Conservation (phyloP, 2,113 vertebrate genomes). For the Illadopsis cleaveri region DNA sequence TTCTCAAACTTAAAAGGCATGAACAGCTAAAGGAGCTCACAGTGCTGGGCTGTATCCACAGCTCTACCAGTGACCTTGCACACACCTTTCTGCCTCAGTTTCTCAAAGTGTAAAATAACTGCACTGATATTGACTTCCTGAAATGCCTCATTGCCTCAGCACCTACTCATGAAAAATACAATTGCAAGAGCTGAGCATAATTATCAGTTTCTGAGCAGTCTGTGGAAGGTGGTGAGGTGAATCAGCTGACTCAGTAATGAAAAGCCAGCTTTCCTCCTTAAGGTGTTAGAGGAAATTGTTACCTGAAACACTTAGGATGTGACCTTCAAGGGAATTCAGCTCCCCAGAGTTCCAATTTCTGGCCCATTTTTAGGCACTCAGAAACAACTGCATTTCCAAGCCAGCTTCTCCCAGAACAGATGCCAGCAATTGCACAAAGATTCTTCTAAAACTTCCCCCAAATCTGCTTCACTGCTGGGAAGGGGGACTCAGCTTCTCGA, state of each 20-base stretch:
- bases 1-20: background rate
- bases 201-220: background rate
- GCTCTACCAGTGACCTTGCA: background rate
- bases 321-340: conserved; percentile 7
- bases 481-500: fast-evolving
- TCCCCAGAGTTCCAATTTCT: background rate
- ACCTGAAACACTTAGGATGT: background rate
- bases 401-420: fast-evolving
- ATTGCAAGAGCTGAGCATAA: background rate
- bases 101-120: background rate
- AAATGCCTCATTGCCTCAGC: conserved; percentile 7
- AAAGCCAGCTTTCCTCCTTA: conserved; percentile 31
- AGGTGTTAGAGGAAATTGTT: background rate
- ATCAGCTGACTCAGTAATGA: conserved; percentile 9
- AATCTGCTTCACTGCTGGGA: background rate
- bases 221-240: background rate
- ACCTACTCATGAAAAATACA: background rate
- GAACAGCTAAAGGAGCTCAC: background rate
- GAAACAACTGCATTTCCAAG: background rate
- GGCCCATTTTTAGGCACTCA: background rate
- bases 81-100: conserved; percentile 48
- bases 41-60: background rate
- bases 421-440: background rate
- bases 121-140: background rate
- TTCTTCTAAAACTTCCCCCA: background rate